These are phyloP conservation scores for Rhorus exstirpatorius DNA, from an alignment of 2,888 invertebrate species.

Conservation along the genomic window DNA sequence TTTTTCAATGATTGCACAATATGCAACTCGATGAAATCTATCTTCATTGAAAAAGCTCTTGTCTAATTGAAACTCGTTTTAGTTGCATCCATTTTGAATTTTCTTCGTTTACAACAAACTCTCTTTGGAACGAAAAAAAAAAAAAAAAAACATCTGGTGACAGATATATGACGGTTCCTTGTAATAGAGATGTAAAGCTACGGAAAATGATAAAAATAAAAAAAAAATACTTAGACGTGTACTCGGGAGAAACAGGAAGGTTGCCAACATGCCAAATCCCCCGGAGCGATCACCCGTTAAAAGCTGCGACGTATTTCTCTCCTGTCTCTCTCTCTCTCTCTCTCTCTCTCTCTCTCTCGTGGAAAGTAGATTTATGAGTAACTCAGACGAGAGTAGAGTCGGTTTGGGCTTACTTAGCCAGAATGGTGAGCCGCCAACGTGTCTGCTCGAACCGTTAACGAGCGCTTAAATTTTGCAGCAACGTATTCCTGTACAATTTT, in stretches of 20 bases:
- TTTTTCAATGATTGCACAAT: no score
- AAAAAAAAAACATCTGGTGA: not conserved
- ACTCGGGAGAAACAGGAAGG: slow-evolving; percentile 60
- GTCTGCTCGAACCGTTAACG: slow-evolving; percentile 72
- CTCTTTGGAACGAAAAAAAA: not conserved
- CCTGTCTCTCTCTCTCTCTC: slow-evolving; percentile 29
- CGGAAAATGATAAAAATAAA: slow-evolving; percentile 10
- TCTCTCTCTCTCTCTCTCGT: not conserved
- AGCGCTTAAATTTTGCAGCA: slow-evolving; percentile 70
- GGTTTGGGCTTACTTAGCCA: slow-evolving; percentile 63
- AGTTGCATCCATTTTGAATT: not conserved
- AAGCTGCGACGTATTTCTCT: slow-evolving; percentile 58
- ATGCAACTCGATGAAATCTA: no score
- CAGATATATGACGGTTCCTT: not conserved
- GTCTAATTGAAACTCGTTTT: not conserved
- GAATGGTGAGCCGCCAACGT: slow-evolving; percentile 68
- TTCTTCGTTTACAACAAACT: not conserved
- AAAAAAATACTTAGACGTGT: slow-evolving; percentile 40
- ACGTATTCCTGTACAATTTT: slow-evolving; percentile 61
- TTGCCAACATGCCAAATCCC: slow-evolving; percentile 64
- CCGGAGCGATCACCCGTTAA: slow-evolving; percentile 66
- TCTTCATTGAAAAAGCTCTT: no score
- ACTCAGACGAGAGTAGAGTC: slow-evolving; percentile 59
- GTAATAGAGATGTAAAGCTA: slow-evolving; percentile 49
- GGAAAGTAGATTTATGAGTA: slow-evolving; percentile 63